phyloP scores from a whole-genome alignment of 2,113 vertebrate genomes.

The Origma solitaria region DNA sequence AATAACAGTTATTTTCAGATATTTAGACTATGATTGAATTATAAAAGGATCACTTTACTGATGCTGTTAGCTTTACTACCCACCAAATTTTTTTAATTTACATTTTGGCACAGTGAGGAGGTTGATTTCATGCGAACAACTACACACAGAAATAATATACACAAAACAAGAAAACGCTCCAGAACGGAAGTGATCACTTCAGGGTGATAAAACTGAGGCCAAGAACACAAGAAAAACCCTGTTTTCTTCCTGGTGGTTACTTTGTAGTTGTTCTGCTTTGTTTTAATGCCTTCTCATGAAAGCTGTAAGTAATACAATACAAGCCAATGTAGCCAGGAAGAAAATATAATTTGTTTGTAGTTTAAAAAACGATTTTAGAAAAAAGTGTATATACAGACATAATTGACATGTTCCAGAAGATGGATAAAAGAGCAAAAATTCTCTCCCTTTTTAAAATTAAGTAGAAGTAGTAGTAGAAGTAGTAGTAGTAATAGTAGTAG shows the following conservation, averaged over 20 bases:
- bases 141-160: background rate
- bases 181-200: slow-evolving; percentile 36
- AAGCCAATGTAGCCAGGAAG: background rate
- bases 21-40: background rate
- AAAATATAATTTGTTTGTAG: background rate
- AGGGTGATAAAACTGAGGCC: background rate
- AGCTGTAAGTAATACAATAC: background rate
- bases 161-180: background rate
- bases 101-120: background rate
- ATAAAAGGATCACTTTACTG: background rate
- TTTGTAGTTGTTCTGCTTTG: slow-evolving; percentile 44
- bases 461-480: too few species aligned
- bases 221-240: slow-evolving; percentile 11
- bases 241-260: slow-evolving; percentile 29
- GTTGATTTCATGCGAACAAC: background rate
- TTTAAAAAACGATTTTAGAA: background rate
- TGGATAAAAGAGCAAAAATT: background rate
- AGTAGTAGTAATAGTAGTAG: too few species aligned
- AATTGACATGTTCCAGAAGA: rapidly evolving
- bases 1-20: background rate
- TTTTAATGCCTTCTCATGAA: slow-evolving; percentile 27
- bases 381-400: background rate
- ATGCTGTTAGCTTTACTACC: background rate
- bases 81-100: background rate
- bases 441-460: background rate